A percentile compares a stretch with the other conserved stretches of the same genome.
These are phyloP conservation scores for Neoaliturus tenellus DNA, from an alignment of 2,888 invertebrate species.

Conservation along the genomic window DNA sequence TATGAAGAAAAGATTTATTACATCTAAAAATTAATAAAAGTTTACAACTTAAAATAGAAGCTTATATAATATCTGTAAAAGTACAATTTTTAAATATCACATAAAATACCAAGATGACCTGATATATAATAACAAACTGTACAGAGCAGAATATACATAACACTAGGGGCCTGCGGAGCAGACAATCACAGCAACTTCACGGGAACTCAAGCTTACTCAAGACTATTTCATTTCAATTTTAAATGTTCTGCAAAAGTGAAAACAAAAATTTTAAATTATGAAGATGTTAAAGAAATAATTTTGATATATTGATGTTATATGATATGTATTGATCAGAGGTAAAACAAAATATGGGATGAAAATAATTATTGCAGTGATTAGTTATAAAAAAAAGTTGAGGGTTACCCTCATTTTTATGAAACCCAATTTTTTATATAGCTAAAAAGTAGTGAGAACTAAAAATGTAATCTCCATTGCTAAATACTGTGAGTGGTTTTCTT, in stretches of 20 bases:
- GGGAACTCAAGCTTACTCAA: conserved; percentile 12
- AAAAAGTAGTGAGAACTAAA: no score
- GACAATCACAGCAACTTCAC: not conserved
- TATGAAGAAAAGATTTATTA: not conserved
- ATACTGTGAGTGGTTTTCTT: no score
- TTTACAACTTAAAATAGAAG: not conserved
- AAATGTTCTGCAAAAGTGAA: not conserved
- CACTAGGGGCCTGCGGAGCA: not conserved
- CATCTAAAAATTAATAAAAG: not conserved
- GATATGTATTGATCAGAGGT: not conserved
- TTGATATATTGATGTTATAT: not conserved
- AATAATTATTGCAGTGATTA: no score
- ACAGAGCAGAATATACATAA: conserved; percentile 12
- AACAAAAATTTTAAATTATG: not conserved
- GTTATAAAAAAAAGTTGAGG: no score
- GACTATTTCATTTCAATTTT: conserved; percentile 29
- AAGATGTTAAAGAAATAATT: not conserved
- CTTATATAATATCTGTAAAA: conserved; percentile 23
- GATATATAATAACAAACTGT: conserved; percentile 19
- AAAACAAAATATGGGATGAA: no score
- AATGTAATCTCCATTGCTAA: no score
- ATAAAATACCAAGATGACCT: not conserved
- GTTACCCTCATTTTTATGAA: no score
- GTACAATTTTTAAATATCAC: conserved; percentile 23
- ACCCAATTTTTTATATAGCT: no score